A percentile compares a stretch with the other conserved stretches of the same genome.
Evolutionary conservation across 2,888 invertebrate genomes (phyloP).

Genomic region (Polietes domitor): DNA sequence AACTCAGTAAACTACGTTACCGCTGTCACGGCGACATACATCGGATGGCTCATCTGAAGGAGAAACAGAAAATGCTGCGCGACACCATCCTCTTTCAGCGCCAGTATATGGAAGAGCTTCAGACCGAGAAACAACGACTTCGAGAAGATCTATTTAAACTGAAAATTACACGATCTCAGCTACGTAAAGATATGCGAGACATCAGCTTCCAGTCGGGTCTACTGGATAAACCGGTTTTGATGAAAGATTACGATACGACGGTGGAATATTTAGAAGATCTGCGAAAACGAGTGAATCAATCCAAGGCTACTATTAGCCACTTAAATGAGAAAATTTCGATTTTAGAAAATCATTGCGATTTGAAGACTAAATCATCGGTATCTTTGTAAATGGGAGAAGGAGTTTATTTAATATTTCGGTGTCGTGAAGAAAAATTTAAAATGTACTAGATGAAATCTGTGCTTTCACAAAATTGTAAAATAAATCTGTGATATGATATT

Average conservation of each 20-base stretch:
- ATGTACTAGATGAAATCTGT: background rate
- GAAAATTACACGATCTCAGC: slow-evolving; percentile 70
- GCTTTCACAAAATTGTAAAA: background rate
- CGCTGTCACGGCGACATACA: slow-evolving; percentile 73
- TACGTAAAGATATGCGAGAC: slow-evolving; percentile 69
- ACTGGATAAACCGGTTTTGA: slow-evolving; percentile 73
- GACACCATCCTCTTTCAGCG: slow-evolving; percentile 56
- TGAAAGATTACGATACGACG: slow-evolving; percentile 76
- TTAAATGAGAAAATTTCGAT: slow-evolving; percentile 34
- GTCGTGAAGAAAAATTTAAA: background rate
- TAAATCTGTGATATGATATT: background rate
- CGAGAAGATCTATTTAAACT: slow-evolving; percentile 68
- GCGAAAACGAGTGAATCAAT: slow-evolving; percentile 50
- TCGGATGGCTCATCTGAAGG: slow-evolving; percentile 73
- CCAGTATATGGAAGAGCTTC: slow-evolving; percentile 40
- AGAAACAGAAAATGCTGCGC: slow-evolving; percentile 71
- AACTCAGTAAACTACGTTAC: slow-evolving; percentile 70
- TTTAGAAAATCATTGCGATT: background rate
- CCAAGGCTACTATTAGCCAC: slow-evolving; percentile 56
- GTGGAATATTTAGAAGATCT: slow-evolving; percentile 59
- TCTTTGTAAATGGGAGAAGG: background rate
- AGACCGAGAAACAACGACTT: slow-evolving; percentile 37
- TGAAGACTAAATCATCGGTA: background rate
- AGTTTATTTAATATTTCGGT: background rate
- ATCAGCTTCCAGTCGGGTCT: slow-evolving; percentile 74